Evolutionary conservation across 2,113 vertebrate species (phyloP).

Genomic region (Notothenia rossii): DNA sequence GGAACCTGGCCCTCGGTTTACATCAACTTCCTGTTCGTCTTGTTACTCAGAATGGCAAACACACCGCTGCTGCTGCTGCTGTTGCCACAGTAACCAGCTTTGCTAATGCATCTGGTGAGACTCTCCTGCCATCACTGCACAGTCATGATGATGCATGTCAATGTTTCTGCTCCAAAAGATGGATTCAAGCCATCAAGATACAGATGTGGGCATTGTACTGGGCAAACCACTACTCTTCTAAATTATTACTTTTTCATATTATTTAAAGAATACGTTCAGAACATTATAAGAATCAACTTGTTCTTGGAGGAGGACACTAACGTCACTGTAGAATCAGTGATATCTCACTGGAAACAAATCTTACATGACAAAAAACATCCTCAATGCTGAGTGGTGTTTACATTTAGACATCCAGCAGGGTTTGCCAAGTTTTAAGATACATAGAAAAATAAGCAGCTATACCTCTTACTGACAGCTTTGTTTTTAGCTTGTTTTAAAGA

Average conservation of each 20-base stretch:
- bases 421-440: too few species aligned
- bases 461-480: too few species aligned
- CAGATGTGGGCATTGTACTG: not conserved
- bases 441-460: too few species aligned
- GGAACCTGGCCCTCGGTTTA: constrained; percentile 87
- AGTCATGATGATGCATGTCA: not conserved
- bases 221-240: not conserved
- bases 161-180: not conserved
- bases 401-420: too few species aligned
- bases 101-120: constrained; percentile 88
- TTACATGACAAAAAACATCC: not conserved
- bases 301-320: not conserved
- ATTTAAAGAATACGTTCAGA: not conserved
- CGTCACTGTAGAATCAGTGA: too few species aligned
- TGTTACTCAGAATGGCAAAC: constrained; percentile 95
- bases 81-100: constrained; percentile 86
- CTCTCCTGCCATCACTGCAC: not conserved
- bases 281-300: not conserved
- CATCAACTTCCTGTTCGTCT: constrained; percentile 92
- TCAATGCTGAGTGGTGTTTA: not conserved
- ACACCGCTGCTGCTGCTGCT: constrained; percentile 76
- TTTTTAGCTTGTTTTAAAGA: not conserved
- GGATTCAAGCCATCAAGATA: not conserved
- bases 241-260: not conserved
- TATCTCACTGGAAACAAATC: too few species aligned